Evolutionary conservation across 2,888 invertebrate species (phyloP).

Genomic region (Brenthis ino): DNA sequence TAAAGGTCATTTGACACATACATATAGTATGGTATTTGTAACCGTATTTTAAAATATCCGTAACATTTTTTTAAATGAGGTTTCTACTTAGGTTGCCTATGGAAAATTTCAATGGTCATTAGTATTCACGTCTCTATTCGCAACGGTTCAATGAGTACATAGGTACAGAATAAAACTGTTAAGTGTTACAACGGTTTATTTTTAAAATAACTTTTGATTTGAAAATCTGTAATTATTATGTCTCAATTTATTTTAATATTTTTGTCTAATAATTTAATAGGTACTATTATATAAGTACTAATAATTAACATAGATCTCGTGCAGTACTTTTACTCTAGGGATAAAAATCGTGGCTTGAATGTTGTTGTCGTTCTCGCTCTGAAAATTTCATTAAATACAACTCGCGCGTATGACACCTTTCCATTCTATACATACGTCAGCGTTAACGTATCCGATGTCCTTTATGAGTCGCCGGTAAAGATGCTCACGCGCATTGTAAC

Average conservation of each 20-base stretch:
- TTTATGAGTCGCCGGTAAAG: conserved; percentile 43
- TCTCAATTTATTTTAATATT: background rate
- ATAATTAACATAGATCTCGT: too few relatives aligned
- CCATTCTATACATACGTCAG: conserved; percentile 41
- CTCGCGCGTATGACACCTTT: conserved; percentile 36
- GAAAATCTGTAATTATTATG: too few relatives aligned
- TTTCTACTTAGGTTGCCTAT: conserved; percentile 28
- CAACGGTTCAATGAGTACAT: conserved; percentile 44
- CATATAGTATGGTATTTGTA: conserved; percentile 1
- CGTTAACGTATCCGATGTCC: conserved; percentile 49
- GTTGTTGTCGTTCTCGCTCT: conserved; percentile 42
- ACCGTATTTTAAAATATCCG: conserved; percentile 7
- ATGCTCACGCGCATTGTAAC: conserved; percentile 41
- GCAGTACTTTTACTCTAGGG: too few relatives aligned
- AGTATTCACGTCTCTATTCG: conserved; percentile 42
- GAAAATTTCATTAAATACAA: conserved; percentile 42
- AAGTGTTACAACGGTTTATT: conserved; percentile 3
- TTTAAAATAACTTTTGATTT: background rate
- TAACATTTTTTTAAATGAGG: conserved; percentile 19
- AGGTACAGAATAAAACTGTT: conserved; percentile 31
- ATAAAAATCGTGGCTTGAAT: background rate
- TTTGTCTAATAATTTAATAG: background rate
- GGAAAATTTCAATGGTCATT: conserved; percentile 44
- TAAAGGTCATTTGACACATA: background rate
- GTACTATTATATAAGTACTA: too few relatives aligned